Base-by-base conservation (phyloP, 2,888 invertebrate species). In the Gnatocerus cornutus region DNA sequence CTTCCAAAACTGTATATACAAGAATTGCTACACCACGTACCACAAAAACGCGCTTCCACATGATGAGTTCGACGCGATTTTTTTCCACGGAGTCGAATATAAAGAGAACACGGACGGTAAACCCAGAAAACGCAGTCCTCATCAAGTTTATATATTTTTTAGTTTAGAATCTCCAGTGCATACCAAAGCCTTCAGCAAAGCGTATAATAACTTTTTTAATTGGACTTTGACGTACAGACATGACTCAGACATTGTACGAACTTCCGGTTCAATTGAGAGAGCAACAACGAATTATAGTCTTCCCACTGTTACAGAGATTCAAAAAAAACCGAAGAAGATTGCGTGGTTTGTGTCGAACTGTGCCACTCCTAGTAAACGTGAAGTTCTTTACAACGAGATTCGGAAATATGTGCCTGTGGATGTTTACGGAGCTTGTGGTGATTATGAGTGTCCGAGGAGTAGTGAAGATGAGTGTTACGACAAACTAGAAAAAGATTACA, bases 371-470 rank as follows among this genome's bases (percentile, higher is more conserved):
- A 87, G 88, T 65, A 76, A 80, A 10, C 83, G 89, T 10, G 85
- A 86, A 68, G 50, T 80, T 6, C 80, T 87, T 62, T 85, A 84
- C 5, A 66, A 80, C 59, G 88, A 87, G 68, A 80, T 93, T 45
- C 83, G 86, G 50, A 86, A 87, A 68, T 83, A 88, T 78, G 87
- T 92, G 10, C 74, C 84, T 1, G 87, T 92, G 9, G 90, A 91
- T 78, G 85, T 91, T 13, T 91, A 86, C 77, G 92, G 91, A n/a
- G 78, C 77, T 0, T 92, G 92, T 79, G 90, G 91, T 0, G 73
- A 76, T 0, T 73, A 81, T 1, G 81, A 75, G 76, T 87, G 83
- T 63, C 73, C 78, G 0, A 74, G 71, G 52, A 58, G 62, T 5
- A 39, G 69, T 5, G 58, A 70, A 33, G 83, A 86, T 7, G 83